Conservation (phyloP, 2,888 invertebrate species). For the Chrysodeixis includens region DNA sequence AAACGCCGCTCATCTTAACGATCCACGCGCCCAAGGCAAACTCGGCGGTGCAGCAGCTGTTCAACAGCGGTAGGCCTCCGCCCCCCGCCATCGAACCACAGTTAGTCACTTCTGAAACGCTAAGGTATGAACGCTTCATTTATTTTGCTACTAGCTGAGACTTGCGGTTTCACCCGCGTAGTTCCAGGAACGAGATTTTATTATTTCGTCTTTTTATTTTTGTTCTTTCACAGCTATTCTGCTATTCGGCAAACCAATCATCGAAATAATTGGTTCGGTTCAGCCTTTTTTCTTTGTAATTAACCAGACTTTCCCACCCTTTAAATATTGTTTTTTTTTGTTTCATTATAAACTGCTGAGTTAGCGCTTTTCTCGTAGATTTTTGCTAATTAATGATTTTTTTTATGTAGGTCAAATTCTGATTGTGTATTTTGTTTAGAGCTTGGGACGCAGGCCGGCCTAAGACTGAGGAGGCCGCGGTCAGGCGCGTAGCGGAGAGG, state of each 20-base stretch:
- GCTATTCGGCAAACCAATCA: too few species aligned
- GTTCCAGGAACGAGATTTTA: too few species aligned
- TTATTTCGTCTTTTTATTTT: too few species aligned
- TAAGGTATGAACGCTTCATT: constrained; percentile 80
- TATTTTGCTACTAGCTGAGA: constrained; percentile 25
- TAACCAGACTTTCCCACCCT: too few species aligned
- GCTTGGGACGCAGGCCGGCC: constrained; percentile 87
- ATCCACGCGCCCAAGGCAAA: constrained; percentile 89
- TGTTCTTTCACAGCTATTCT: too few species aligned
- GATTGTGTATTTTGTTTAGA: constrained; percentile 66
- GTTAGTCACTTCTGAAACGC: constrained; percentile 93
- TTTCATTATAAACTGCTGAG: constrained; percentile 24
- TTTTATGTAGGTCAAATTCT: background rate
- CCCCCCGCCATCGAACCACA: constrained; percentile 87
- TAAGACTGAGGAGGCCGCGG: constrained; percentile 90
- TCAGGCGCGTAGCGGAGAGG: constrained; percentile 94
- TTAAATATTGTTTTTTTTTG: background rate
- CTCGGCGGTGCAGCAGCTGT: constrained; percentile 95
- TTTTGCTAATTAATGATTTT: constrained; percentile 25
- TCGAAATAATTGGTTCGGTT: too few species aligned
- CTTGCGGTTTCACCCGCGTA: too few species aligned
- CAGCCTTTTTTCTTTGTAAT: too few species aligned
- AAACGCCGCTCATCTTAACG: constrained; percentile 78
- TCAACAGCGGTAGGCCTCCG: constrained; percentile 92
- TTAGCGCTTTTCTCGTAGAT: constrained; percentile 40